Base-by-base conservation (phyloP, 2,888 invertebrate genomes). In the Corbicula japonica region DNA sequence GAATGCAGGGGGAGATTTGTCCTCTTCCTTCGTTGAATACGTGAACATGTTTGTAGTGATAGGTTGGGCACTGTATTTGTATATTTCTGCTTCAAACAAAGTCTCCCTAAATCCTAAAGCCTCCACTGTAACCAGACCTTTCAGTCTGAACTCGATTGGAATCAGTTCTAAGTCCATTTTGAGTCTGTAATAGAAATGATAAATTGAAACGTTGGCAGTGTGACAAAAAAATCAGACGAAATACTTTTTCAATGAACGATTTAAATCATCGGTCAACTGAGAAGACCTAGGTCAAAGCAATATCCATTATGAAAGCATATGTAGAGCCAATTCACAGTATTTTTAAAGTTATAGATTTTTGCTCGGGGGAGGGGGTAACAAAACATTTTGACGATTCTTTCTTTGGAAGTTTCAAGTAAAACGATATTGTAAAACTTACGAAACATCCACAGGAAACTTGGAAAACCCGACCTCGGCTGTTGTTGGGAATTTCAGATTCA, bases 391-490 rank as follows among this genome's bases (percentile, higher is more conserved):
- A n/a, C 18, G 12, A 28, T 23, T 54, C n/a, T 5, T 23, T 26
- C 5, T 6, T 18, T 4, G 23, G 41, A 12, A 38, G 10, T 12
- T 12, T 12, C 21, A 8, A 15, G 5, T 15, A 48, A 15, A 5
- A 48, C 12, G n/a, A 62, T 48, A 21, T 15, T 48, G 5, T 15
- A 15, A 18, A 10, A 62, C 75, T 76, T 76, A 88, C 86, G 69
- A 69, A 28, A 89, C 81, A 38, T 84, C 85, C 15, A 89, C 35
- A 30, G 89, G 89, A 63, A 89, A 89, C 50, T 88, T 87, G 23
- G 71, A 69, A 76, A 88, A 88, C 5, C 69, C 78, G 1, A 88
- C 56, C 52, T 86, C 85, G 10, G 85, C 86, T 10, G 38, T 58
- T 4, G 86, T 85, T 28, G 89, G 89, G 66, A 89, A 87, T 10